Conservation (phyloP, 2,888 invertebrate genomes). For the Sepiola atlantica region DNA sequence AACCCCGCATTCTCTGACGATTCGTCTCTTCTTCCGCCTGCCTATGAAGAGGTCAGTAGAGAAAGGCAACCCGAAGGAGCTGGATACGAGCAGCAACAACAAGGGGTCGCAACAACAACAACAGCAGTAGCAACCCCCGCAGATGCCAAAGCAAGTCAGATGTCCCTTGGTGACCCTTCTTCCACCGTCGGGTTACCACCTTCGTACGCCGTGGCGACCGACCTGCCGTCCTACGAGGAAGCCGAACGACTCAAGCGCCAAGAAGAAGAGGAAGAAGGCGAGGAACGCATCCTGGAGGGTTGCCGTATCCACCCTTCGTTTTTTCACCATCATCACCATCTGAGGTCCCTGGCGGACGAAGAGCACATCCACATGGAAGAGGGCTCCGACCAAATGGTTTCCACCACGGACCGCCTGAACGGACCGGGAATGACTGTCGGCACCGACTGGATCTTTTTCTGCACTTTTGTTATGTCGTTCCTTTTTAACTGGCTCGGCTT, state of each 20-base stretch:
- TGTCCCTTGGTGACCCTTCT: background rate
- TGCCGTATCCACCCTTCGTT: background rate
- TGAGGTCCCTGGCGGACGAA: background rate
- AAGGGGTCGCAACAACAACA: background rate
- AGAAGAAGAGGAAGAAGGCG: slow-evolving; percentile 25
- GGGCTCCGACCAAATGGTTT: background rate
- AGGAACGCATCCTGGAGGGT: background rate
- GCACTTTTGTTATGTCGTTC: slow-evolving; percentile 93
- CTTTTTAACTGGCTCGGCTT: slow-evolving; percentile 97
- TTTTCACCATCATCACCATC: background rate
- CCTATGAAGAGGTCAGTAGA: background rate
- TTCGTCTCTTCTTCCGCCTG: background rate
- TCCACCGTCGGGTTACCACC: slow-evolving; percentile 77
- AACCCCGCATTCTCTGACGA: background rate
- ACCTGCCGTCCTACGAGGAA: slow-evolving; percentile 93
- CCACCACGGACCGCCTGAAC: slow-evolving; percentile 3
- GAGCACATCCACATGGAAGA: slow-evolving; percentile 35
- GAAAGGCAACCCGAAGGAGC: background rate
- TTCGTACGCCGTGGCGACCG: slow-evolving; percentile 89
- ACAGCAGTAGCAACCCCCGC: background rate
- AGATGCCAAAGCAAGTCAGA: background rate
- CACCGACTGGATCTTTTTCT: slow-evolving; percentile 94
- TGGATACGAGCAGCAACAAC: background rate
- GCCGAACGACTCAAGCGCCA: slow-evolving; percentile 86
- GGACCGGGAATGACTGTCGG: slow-evolving; percentile 84